These are phyloP conservation scores for Platalea minor DNA, from an alignment of 2,797 vertebrate species.

Conservation along the genomic window DNA sequence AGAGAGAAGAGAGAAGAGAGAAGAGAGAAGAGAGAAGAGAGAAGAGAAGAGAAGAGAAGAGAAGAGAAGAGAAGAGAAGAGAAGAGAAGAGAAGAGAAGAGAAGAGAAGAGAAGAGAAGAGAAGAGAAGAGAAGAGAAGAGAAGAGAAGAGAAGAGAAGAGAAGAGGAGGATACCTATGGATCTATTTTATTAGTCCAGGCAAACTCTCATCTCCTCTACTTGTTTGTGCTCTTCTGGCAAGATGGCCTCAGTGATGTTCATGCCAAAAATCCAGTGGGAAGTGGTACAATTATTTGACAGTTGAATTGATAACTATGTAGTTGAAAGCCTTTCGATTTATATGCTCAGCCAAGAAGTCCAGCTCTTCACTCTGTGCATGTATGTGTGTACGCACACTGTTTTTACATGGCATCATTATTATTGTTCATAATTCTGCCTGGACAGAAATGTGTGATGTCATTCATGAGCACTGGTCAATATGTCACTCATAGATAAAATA, in stretches of 20 bases:
- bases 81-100: background rate
- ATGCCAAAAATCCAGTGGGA: background rate
- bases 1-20: too few species aligned
- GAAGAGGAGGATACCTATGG: background rate
- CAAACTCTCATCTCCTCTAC: background rate
- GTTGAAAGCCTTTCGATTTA: background rate
- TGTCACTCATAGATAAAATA: background rate
- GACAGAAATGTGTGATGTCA: background rate
- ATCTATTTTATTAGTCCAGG: background rate
- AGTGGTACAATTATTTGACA: background rate
- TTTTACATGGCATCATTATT: rapidly evolving
- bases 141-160: background rate
- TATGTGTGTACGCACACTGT: rapidly evolving
- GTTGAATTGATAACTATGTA: background rate
- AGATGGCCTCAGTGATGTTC: background rate
- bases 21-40: too few species aligned
- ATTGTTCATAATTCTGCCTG: background rate
- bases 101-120: too few species aligned
- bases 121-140: too few species aligned
- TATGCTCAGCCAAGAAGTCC: background rate
- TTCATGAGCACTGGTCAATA: background rate
- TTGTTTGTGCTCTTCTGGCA: background rate
- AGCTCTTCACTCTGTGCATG: background rate
- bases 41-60: too few species aligned
- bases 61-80: too few species aligned